Conservation (phyloP, 2,888 invertebrate genomes). For the Dioctria rufipes region DNA sequence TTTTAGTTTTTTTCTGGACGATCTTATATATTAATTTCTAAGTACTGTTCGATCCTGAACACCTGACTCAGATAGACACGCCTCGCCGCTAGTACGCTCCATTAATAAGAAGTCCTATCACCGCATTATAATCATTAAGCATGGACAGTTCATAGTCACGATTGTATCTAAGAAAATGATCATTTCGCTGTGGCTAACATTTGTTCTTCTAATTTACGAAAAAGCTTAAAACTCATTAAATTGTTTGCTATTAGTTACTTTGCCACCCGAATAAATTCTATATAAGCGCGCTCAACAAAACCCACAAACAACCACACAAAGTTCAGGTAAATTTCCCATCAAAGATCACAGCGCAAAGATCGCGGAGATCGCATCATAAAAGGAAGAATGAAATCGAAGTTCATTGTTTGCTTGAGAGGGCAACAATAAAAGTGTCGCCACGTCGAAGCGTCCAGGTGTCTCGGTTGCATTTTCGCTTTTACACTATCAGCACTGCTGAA, state of each 20-base stretch:
- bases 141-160: too few relatives aligned
- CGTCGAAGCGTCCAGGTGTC: slow-evolving; percentile 48
- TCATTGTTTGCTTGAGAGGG: slow-evolving; percentile 47
- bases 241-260: slow-evolving; percentile 5
- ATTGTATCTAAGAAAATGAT: background rate
- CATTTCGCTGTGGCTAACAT: slow-evolving; percentile 26
- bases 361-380: slow-evolving; percentile 44
- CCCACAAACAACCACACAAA: slow-evolving; percentile 3
- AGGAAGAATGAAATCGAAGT: slow-evolving; percentile 48
- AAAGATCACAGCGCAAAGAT: slow-evolving; percentile 41
- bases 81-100: too few relatives aligned
- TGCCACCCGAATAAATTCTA: too few relatives aligned
- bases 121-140: too few relatives aligned
- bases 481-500: slow-evolving; percentile 2
- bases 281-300: background rate
- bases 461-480: slow-evolving; percentile 51
- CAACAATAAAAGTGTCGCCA: slow-evolving; percentile 54
- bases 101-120: too few relatives aligned
- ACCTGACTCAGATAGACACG: too few relatives aligned
- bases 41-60: too few relatives aligned
- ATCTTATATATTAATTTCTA: too few relatives aligned
- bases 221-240: slow-evolving; percentile 46
- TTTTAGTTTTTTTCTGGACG: too few relatives aligned
- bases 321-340: slow-evolving; percentile 43
- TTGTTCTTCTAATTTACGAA: slow-evolving; percentile 4